Conservation (phyloP, 2,888 invertebrate species). For the Theodoxus fluviatilis region DNA sequence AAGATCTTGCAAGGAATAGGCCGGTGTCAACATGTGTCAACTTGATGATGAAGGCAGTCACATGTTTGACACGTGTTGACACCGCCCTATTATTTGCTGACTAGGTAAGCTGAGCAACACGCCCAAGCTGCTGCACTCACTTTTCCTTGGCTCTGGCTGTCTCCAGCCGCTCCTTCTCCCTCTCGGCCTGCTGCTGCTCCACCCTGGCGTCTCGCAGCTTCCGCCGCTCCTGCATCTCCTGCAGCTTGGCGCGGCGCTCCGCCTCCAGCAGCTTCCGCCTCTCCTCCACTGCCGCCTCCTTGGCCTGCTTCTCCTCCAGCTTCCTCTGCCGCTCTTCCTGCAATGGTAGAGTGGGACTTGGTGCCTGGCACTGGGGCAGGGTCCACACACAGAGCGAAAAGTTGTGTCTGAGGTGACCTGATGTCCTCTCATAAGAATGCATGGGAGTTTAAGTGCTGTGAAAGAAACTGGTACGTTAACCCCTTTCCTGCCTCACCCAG, state of each 20-base stretch:
- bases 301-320: constrained; percentile 90
- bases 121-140: constrained; percentile 32
- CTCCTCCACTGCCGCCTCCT: constrained; percentile 93
- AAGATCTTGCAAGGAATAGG: too few relatives aligned
- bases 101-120: background rate
- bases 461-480: too few relatives aligned
- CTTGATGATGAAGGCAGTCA: too few relatives aligned
- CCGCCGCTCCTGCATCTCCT: constrained; percentile 76
- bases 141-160: constrained; percentile 79
- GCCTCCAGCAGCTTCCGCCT: constrained; percentile 84
- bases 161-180: constrained; percentile 79
- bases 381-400: too few relatives aligned
- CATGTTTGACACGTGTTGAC: background rate
- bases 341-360: constrained; percentile 65
- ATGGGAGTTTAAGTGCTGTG: too few relatives aligned
- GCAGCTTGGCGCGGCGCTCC: constrained; percentile 74
- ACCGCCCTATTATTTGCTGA: background rate
- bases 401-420: background rate
- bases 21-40: too few relatives aligned
- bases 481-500: too few relatives aligned
- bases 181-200: constrained; percentile 79
- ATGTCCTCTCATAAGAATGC: background rate
- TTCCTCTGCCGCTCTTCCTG: constrained; percentile 85
- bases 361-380: too few relatives aligned
- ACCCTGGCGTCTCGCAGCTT: constrained; percentile 82